Percentiles rank a stretch among this genome's conserved stretches.
Evolutionary conservation across 1,140 invertebrate species (phyloP).

Genomic region (Euborellia annulipes): DNA sequence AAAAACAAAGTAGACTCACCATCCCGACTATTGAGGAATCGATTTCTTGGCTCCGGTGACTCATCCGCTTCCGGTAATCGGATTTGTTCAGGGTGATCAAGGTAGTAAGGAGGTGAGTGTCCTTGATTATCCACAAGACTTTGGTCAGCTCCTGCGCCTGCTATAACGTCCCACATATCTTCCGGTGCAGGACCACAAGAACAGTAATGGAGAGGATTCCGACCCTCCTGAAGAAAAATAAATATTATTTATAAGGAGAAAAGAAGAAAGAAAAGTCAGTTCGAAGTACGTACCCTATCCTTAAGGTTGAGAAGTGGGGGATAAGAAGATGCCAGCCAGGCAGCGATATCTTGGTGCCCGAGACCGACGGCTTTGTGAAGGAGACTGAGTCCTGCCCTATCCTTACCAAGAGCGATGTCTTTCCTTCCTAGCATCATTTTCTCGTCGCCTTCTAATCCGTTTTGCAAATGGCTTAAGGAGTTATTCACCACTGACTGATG

Average conservation of each 20-base stretch:
- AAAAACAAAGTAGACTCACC: constrained; percentile 2
- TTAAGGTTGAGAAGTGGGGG: constrained; percentile 53
- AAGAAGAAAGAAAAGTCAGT: neutral
- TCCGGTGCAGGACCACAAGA: constrained; percentile 45
- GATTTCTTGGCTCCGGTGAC: constrained; percentile 13
- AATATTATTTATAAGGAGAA: neutral
- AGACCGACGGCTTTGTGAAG: constrained; percentile 66
- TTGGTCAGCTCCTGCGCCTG: constrained; percentile 47
- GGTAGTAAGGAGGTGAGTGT: constrained; percentile 52
- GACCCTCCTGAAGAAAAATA: constrained; percentile 38
- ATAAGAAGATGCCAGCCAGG: constrained; percentile 57
- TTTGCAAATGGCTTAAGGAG: neutral
- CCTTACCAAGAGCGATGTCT: constrained; percentile 40
- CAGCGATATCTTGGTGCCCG: constrained; percentile 51
- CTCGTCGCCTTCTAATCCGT: neutral
- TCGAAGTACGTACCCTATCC: constrained; percentile 57
- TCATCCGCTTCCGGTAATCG: constrained; percentile 37
- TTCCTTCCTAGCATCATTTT: constrained; percentile 8
- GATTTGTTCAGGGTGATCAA: constrained; percentile 37
- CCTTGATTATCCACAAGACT: constrained; percentile 46
- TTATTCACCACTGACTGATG: too few species aligned
- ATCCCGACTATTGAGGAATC: constrained; percentile 5
- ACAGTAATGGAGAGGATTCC: constrained; percentile 69
- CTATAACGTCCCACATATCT: constrained; percentile 43
- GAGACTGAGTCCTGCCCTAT: constrained; percentile 53